Percentiles rank a stretch among this genome's conserved stretches.
Evolutionary conservation across 2,797 vertebrate species (phyloP).

Genomic region (Siniperca obscura): DNA sequence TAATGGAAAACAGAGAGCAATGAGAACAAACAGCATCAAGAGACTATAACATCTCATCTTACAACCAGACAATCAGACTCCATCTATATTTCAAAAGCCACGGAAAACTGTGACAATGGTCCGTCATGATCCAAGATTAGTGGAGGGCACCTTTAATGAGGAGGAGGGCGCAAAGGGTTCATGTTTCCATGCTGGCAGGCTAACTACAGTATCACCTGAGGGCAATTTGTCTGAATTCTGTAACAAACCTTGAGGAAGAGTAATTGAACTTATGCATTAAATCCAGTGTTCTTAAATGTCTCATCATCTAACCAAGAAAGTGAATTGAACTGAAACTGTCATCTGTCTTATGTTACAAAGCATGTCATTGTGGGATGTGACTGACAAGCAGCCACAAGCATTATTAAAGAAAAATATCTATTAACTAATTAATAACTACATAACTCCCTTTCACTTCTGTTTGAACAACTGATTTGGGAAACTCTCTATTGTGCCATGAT

Average conservation of each 20-base stretch:
- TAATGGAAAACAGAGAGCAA: constrained; percentile 69
- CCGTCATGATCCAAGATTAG: constrained; percentile 74
- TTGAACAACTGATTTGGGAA: neutral
- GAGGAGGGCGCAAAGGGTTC: constrained; percentile 46
- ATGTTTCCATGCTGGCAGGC: constrained; percentile 50
- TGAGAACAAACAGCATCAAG: constrained; percentile 71
- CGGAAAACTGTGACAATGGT: constrained; percentile 79
- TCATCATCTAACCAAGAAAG: neutral
- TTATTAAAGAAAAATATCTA: neutral
- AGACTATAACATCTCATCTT: constrained; percentile 74
- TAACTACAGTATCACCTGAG: constrained; percentile 43
- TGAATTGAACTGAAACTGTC: neutral
- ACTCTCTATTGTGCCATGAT: neutral
- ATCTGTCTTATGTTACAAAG: neutral
- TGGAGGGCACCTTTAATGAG: constrained; percentile 70
- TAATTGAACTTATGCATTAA: constrained; percentile 37
- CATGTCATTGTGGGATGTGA: neutral
- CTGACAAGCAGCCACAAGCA: neutral
- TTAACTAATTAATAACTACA: neutral
- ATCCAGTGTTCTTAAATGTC: neutral
- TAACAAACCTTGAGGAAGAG: constrained; percentile 44
- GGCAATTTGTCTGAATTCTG: constrained; percentile 62
- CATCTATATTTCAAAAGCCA: constrained; percentile 83
- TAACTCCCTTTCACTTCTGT: neutral
- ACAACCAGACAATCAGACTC: constrained; percentile 77